These are phyloP conservation scores for Eilema sororculum DNA, from an alignment of 2,888 invertebrate species.

Conservation along the genomic window DNA sequence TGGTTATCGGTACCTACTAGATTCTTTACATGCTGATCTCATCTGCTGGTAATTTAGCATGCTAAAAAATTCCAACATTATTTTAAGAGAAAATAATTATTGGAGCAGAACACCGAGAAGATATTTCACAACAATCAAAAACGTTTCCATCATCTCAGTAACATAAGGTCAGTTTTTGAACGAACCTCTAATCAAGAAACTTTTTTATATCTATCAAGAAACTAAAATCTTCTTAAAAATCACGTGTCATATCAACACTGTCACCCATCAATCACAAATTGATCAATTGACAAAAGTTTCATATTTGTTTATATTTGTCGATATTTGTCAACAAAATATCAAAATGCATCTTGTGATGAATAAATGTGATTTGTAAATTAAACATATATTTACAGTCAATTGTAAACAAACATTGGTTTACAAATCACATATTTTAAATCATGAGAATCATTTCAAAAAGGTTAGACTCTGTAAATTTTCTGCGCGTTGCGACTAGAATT, in stretches of 20 bases:
- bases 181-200: neutral
- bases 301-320: no score
- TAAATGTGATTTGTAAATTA: slow-evolving; percentile 20
- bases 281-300: neutral
- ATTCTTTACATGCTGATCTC: no score
- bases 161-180: neutral
- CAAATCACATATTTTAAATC: slow-evolving; percentile 17
- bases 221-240: neutral
- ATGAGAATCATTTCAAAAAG: slow-evolving; percentile 16
- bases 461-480: slow-evolving; percentile 7
- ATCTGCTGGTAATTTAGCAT: no score
- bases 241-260: neutral
- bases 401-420: slow-evolving; percentile 10
- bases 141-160: no score
- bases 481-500: slow-evolving; percentile 10
- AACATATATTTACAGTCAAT: slow-evolving; percentile 9
- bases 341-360: neutral
- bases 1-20: no score
- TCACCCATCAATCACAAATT: neutral
- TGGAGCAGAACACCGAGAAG: no score
- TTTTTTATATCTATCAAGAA: neutral
- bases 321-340: slow-evolving; percentile 2
- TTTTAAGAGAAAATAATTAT: no score
- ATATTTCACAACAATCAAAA: no score
- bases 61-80: no score